Evolutionary conservation across 2,113 vertebrate species (phyloP).

Genomic region (Neolamprologus sp.): DNA sequence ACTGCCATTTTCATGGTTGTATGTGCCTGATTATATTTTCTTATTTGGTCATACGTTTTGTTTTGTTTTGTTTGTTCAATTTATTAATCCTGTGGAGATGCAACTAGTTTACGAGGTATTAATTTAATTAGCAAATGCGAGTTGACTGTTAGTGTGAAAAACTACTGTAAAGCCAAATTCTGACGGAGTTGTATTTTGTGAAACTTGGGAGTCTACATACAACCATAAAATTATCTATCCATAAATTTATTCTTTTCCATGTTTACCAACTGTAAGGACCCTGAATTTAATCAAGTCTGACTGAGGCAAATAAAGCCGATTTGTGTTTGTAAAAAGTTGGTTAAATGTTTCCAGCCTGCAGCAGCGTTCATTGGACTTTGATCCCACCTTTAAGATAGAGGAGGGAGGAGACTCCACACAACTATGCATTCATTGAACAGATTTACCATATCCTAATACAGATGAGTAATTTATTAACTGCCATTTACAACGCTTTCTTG

Average conservation of each 20-base stretch:
- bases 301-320: not conserved
- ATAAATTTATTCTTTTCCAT: not conserved
- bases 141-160: not conserved
- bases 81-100: not conserved
- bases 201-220: not conserved
- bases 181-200: not conserved
- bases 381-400: not conserved
- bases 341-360: not conserved
- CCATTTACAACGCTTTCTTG: not conserved
- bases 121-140: not conserved
- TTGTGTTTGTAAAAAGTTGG: not conserved
- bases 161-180: slow-evolving; percentile 3
- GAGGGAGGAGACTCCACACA: not conserved
- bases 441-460: not conserved
- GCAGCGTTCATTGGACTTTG: not conserved
- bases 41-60: not conserved
- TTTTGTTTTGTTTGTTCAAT: not conserved
- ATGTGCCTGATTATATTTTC: not conserved
- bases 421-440: not conserved
- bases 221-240: not conserved
- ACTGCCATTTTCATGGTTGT: slow-evolving; percentile 2
- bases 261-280: not conserved
- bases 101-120: not conserved
- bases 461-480: not conserved
- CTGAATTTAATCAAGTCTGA: not conserved